Evolutionary conservation across 2,888 invertebrate genomes (phyloP), one percentile per base, ranked within the genome.

Genomic region (Elysia crispata): DNA sequence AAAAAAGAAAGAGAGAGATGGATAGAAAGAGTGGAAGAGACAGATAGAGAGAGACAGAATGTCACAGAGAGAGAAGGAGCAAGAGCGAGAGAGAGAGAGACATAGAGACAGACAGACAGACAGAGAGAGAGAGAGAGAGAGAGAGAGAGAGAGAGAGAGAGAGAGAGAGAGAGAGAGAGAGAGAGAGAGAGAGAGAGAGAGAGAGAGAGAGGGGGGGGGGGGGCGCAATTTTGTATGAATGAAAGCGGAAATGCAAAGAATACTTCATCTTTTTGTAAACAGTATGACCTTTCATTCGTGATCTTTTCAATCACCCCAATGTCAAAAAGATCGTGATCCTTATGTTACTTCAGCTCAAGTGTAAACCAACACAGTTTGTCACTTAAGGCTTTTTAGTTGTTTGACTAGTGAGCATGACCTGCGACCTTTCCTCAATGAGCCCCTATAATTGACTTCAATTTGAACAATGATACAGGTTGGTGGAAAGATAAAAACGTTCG

Each of bases 231-330:
- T 25, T 41, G 64, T 41, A 28, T 64, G 25, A 64, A 23, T 49
- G 41, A 76, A 23, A 41, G 18, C 25, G 41, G 49, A 33, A 76
- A n/a, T n/a, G n/a, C n/a, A n/a, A n/a, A n/a, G n/a, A n/a, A n/a
- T n/a, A n/a, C n/a, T n/a, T n/a, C n/a, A n/a, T n/a, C n/a, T n/a
- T n/a, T n/a, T n/a, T n/a, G n/a, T n/a, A n/a, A n/a, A n/a, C n/a
- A n/a, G n/a, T n/a, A n/a, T n/a, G n/a, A n/a, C n/a, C n/a, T n/a
- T n/a, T n/a, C n/a, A n/a, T n/a, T n/a, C n/a, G n/a, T n/a, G n/a
- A n/a, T n/a, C n/a, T n/a, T n/a, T n/a, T n/a, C 49, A 76, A 30
- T 64, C 66, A 76, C 31, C 23, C 41, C 15, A n/a, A 41, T n/a
- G 18, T 13, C 1, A 6, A 73, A 18, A 1, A 15, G 50, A 23